A percentile compares a stretch with the other conserved stretches of the same genome.
These are phyloP conservation scores for Pangasianodon hypophthalmus DNA, from an alignment of 2,113 vertebrate genomes.

Conservation along the genomic window DNA sequence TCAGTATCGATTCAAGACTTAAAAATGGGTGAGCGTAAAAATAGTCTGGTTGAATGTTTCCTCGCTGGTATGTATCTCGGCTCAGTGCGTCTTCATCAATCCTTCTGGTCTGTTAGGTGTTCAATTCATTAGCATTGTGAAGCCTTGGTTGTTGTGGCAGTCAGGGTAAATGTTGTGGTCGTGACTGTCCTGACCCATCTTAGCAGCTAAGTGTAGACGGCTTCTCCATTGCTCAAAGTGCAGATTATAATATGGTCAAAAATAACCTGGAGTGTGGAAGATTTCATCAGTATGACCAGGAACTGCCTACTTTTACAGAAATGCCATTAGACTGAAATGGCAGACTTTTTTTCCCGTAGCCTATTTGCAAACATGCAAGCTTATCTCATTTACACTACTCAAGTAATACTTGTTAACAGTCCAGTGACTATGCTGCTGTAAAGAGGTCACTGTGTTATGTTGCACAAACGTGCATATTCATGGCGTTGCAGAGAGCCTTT, in stretches of 20 bases:
- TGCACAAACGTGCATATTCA: not conserved
- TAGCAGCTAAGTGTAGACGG: not conserved
- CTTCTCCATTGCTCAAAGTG: not conserved
- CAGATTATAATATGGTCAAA: not conserved
- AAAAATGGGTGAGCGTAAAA: not conserved
- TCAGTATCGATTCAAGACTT: not conserved
- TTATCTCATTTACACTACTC: not conserved
- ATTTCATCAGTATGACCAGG: not conserved
- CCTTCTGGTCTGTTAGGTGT: constrained; percentile 33
- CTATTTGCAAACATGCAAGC: not conserved
- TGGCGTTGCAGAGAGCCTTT: not conserved
- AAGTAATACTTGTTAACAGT: not conserved
- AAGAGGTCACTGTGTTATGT: not conserved
- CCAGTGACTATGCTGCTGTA: not conserved
- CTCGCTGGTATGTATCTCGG: not conserved
- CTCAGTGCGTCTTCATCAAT: constrained; percentile 11
- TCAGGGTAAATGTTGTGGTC: constrained; percentile 27
- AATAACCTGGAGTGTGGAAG: not conserved
- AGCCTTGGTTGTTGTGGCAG: constrained; percentile 16
- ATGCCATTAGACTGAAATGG: not conserved
- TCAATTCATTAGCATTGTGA: constrained; percentile 39
- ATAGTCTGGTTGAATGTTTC: not conserved
- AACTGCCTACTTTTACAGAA: not conserved
- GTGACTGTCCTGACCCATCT: constrained; percentile 3
- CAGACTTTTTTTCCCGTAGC: not conserved